A percentile compares a stretch with the other conserved stretches of the same genome.
Evolutionary conservation across 2,888 invertebrate species (phyloP).

Genomic region (Stictocephala bisonia): DNA sequence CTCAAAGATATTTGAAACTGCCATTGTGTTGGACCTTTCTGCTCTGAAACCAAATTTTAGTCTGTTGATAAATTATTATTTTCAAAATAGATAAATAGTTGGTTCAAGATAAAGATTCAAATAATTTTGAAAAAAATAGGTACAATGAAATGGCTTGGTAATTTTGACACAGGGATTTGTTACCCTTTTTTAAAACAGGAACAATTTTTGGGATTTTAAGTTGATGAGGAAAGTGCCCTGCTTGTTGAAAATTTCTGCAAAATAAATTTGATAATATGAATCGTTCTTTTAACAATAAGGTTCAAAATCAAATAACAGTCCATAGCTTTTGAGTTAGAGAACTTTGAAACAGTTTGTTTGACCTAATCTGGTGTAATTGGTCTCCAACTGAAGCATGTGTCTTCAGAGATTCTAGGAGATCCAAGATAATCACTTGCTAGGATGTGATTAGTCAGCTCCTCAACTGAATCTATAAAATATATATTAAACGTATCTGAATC

Average conservation of each 20-base stretch:
- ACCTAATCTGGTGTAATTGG: neutral
- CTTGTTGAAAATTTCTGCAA: neutral
- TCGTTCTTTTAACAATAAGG: neutral
- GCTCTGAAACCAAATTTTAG: neutral
- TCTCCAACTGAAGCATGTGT: neutral
- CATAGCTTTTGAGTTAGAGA: neutral
- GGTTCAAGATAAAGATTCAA: neutral
- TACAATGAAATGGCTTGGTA: neutral
- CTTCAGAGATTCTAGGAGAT: too few relatives aligned
- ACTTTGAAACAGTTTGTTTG: neutral
- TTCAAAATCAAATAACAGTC: neutral
- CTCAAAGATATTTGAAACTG: too few relatives aligned
- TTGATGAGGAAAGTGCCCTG: neutral
- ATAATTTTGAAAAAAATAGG: conserved; percentile 9
- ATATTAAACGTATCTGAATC: neutral
- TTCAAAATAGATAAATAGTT: neutral
- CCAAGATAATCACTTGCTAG: neutral
- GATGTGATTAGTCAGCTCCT: neutral
- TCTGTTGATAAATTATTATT: neutral
- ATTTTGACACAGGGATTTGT: neutral
- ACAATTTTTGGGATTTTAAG: neutral
- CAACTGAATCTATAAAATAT: neutral
- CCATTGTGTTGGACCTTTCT: neutral
- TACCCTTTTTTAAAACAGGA: too few relatives aligned
- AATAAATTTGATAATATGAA: too few relatives aligned